Base-by-base conservation (phyloP, 2,797 vertebrate genomes). In the Kryptopterus vitreolus region DNA sequence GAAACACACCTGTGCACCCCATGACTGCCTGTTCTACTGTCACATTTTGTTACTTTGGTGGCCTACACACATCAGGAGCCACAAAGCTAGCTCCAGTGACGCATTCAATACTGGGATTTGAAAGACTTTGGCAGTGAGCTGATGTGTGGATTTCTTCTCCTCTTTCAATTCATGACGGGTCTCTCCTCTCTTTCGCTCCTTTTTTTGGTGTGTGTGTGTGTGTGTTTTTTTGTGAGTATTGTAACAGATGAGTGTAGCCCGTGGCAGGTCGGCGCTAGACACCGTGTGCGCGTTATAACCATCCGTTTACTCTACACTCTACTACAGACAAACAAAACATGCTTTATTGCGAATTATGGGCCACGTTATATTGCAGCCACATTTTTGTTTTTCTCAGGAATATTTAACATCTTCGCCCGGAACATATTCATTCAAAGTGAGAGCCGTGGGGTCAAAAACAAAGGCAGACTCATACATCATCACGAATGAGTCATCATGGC, bases 1-100 rank as follows among this genome's bases (percentile, higher is more conserved):
- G 65, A 24, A 66, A 66, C 85, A 78, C 85, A 86, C 84, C 86
- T 87, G 86, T 81, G 84, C 70, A 77, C 75, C 80, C 62, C 69
- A 50, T 13, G 12, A 29, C 63, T 57, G 66, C 71, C 70, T 80
- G 53, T 66, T 61, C 33, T 69, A 59, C 83, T 84, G 84, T 85
- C 82, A 84, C 71, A 76, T 76, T 57, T n/a, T 46, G 78, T 87
- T 81, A 87, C 70, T 26, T 46, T 61, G 20, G 29, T 82, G 61
- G 59, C 57, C 82, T 61, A n/a, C 62, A 73, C 61, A 80, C 29
- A 72, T 69, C 76, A 65, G 12, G 26, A 43, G 57, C 57, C 80
- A 74, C 43, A 80, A 61, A 78, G 33, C 59, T 52, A 63, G 58
- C 38, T 58, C 31, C 78, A 63, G 29, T 69, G 63, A 76, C 22